A percentile compares a stretch with the other conserved stretches of the same genome.
Evolutionary conservation across 2,888 invertebrate species (phyloP).

Genomic region (Hypomecis atomaria): DNA sequence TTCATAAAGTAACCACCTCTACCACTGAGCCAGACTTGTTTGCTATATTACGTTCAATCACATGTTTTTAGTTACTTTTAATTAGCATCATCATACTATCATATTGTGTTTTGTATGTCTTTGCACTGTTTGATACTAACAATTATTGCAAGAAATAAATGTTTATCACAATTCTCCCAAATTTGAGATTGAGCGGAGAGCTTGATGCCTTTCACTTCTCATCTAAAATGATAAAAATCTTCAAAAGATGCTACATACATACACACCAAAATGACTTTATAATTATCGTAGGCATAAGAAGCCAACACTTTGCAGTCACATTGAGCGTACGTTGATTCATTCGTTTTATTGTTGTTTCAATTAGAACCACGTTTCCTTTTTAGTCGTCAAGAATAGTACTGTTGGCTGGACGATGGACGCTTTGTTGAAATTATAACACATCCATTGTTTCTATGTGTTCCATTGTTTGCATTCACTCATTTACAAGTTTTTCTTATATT

Average conservation of each 20-base stretch:
- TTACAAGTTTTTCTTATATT: conserved; percentile 23
- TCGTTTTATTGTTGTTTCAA: conserved; percentile 50
- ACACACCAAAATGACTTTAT: not conserved
- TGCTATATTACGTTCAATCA: conserved; percentile 2
- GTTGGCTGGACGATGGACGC: conserved; percentile 22
- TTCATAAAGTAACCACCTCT: not conserved
- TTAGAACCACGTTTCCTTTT: conserved; percentile 53
- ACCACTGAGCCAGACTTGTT: not conserved
- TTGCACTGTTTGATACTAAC: not conserved
- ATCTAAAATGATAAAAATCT: too few species aligned
- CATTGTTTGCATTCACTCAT: conserved; percentile 29
- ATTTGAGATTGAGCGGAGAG: too few species aligned
- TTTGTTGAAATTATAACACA: conserved; percentile 22
- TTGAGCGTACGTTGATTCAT: conserved; percentile 43
- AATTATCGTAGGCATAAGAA: not conserved
- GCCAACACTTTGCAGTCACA: conserved; percentile 28
- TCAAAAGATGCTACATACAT: too few species aligned
- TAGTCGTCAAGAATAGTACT: conserved; percentile 42
- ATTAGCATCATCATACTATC: not conserved
- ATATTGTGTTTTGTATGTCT: not conserved
- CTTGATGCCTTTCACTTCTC: too few species aligned
- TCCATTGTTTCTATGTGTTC: conserved; percentile 31
- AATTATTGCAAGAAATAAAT: not conserved
- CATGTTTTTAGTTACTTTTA: not conserved
- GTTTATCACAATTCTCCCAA: too few species aligned